Conservation (phyloP, 2,113 vertebrate genomes). For the Labeo rohita region DNA sequence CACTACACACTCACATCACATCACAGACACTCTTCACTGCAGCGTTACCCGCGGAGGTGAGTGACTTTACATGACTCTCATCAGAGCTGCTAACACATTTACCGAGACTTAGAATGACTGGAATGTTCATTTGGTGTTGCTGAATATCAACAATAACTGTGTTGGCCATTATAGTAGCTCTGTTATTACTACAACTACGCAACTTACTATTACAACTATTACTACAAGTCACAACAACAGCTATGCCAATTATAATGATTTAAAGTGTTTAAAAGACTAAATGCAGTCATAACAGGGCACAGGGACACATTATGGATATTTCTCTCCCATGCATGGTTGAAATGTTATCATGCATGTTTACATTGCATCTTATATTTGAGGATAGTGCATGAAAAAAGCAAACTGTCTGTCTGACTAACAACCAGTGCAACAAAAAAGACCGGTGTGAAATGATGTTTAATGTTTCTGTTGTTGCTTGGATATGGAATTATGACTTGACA, state of each 20-base stretch:
- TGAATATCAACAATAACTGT: neutral
- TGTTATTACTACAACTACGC: neutral
- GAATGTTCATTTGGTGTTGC: neutral
- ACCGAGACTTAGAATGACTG: neutral
- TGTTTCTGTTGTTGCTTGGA: conserved; percentile 11
- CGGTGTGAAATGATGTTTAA: neutral
- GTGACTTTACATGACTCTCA: neutral
- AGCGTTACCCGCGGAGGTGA: neutral
- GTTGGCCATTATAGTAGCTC: too few species aligned
- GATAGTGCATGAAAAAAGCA: neutral
- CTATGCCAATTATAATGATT: neutral
- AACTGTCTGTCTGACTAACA: neutral
- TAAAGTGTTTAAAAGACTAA: too few species aligned
- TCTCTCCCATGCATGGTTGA: neutral
- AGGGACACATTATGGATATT: neutral
- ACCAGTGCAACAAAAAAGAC: neutral
- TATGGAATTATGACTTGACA: neutral
- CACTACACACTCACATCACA: neutral
- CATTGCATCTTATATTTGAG: neutral
- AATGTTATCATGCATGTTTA: neutral
- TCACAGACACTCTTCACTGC: neutral
- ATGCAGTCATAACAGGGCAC: neutral
- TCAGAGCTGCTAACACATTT: neutral
- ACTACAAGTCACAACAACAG: neutral
- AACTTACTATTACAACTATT: neutral